Conservation (phyloP, 2,888 invertebrate species). For the Mimas tiliae region DNA sequence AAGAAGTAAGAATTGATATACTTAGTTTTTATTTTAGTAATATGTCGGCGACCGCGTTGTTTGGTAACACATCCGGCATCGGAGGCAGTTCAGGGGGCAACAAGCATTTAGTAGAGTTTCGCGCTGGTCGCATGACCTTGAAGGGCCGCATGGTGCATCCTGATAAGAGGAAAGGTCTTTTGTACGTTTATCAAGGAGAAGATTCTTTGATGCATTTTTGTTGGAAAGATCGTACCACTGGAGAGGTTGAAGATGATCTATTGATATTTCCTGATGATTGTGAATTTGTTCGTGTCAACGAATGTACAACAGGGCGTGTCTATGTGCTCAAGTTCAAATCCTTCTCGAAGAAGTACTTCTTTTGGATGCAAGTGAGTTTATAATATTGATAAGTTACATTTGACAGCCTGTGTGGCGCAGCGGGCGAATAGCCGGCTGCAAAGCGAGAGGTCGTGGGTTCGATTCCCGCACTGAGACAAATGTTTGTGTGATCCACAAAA, state of each 20-base stretch:
- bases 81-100: slow-evolving; percentile 92
- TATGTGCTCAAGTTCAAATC: slow-evolving; percentile 98
- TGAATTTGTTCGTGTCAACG: slow-evolving; percentile 96
- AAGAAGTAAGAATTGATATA: background rate
- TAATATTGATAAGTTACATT: no score
- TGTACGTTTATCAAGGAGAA: slow-evolving; percentile 98
- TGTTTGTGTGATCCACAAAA: no score
- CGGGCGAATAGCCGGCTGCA: no score
- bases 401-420: no score
- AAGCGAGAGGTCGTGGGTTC: no score
- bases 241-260: slow-evolving; percentile 97
- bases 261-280: slow-evolving; percentile 99
- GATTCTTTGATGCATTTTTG: slow-evolving; percentile 99
- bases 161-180: slow-evolving; percentile 96
- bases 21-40: slow-evolving; percentile 23
- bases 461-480: no score
- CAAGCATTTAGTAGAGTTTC: slow-evolving; percentile 96
- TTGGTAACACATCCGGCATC: slow-evolving; percentile 90
- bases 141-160: slow-evolving; percentile 97
- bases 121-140: slow-evolving; percentile 98
- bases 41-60: slow-evolving; percentile 89
- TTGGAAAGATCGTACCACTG: slow-evolving; percentile 98
- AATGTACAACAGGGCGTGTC: slow-evolving; percentile 98
- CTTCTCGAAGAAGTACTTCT: slow-evolving; percentile 96
- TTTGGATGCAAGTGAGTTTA: slow-evolving; percentile 95